These are phyloP conservation scores for Perizoma affinitatum DNA, from an alignment of 2,888 invertebrate genomes.

Conservation along the genomic window DNA sequence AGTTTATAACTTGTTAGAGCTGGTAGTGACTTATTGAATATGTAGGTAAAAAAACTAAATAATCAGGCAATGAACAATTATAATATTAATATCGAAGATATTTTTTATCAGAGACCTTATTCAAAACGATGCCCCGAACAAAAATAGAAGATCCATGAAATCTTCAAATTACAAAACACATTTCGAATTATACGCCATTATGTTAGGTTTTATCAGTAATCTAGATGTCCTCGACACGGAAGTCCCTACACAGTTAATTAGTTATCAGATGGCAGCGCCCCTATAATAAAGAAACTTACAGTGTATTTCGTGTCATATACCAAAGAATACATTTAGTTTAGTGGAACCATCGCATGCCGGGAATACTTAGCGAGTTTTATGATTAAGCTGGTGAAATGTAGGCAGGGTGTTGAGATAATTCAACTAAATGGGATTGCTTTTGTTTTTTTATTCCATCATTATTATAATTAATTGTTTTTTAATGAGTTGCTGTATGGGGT, in stretches of 20 bases:
- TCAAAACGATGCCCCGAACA: too few species aligned
- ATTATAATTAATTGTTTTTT: slow-evolving; percentile 15
- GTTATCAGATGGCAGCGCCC: slow-evolving; percentile 44
- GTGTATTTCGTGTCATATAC: neutral
- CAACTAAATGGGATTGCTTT: slow-evolving; percentile 38
- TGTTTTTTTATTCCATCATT: slow-evolving; percentile 25
- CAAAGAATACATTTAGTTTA: slow-evolving; percentile 3
- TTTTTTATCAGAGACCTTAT: too few species aligned
- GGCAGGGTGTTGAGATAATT: slow-evolving; percentile 30
- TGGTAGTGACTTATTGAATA: slow-evolving; percentile 4
- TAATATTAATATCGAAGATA: too few species aligned
- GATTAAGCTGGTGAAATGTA: slow-evolving; percentile 29
- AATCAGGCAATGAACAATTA: neutral
- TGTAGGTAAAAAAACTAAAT: too few species aligned
- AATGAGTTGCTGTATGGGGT: neutral
- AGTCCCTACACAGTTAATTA: slow-evolving; percentile 47
- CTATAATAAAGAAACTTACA: slow-evolving; percentile 8
- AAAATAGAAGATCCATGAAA: too few species aligned
- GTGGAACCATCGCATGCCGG: slow-evolving; percentile 32
- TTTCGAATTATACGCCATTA: slow-evolving; percentile 1
- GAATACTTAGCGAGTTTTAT: slow-evolving; percentile 34
- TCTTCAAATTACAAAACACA: too few species aligned
- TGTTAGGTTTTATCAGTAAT: slow-evolving; percentile 13
- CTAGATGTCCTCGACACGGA: slow-evolving; percentile 42
- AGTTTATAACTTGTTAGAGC: slow-evolving; percentile 13